phyloP scores from a whole-genome alignment of 2,888 invertebrate species.

The Xanthia icteritia region DNA sequence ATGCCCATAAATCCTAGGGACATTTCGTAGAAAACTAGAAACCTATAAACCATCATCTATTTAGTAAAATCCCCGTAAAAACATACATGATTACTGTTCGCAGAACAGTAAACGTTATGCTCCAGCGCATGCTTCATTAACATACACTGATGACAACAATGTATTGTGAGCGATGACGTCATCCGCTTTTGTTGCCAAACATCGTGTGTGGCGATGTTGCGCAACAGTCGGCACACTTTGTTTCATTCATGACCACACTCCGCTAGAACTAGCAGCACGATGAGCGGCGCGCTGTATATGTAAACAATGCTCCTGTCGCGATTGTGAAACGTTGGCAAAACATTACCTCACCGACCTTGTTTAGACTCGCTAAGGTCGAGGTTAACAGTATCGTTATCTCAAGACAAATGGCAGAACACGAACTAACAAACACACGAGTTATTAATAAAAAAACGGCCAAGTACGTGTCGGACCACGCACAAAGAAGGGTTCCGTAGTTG shows the following conservation, averaged over 20 bases:
- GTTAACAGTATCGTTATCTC: slow-evolving; percentile 16
- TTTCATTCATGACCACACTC: slow-evolving; percentile 43
- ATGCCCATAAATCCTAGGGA: neutral
- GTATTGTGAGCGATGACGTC: slow-evolving; percentile 49
- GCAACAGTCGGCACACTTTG: slow-evolving; percentile 48
- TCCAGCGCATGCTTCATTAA: slow-evolving; percentile 24
- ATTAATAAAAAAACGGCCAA: neutral
- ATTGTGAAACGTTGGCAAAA: slow-evolving; percentile 48
- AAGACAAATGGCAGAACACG: slow-evolving; percentile 2
- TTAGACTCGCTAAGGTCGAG: slow-evolving; percentile 53
- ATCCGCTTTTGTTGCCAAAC: slow-evolving; percentile 27
- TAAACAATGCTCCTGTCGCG: slow-evolving; percentile 61
- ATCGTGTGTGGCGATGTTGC: slow-evolving; percentile 31
- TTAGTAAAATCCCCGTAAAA: slow-evolving; percentile 16
- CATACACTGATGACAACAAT: slow-evolving; percentile 34
- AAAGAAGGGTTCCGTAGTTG: too few relatives aligned
- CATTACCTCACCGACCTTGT: slow-evolving; percentile 41
- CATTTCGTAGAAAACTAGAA: slow-evolving; percentile 9
- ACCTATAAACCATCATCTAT: neutral
- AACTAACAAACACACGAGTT: slow-evolving; percentile 1
- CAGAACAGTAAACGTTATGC: slow-evolving; percentile 7
- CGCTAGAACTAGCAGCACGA: slow-evolving; percentile 41
- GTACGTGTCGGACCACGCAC: too few relatives aligned
- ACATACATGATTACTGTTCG: slow-evolving; percentile 6
- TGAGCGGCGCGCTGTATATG: slow-evolving; percentile 24